A percentile compares a stretch with the other conserved stretches of the same genome.
These are phyloP conservation scores for Fistularia tabacaria DNA, from an alignment of 2,797 vertebrate species.

Conservation along the genomic window DNA sequence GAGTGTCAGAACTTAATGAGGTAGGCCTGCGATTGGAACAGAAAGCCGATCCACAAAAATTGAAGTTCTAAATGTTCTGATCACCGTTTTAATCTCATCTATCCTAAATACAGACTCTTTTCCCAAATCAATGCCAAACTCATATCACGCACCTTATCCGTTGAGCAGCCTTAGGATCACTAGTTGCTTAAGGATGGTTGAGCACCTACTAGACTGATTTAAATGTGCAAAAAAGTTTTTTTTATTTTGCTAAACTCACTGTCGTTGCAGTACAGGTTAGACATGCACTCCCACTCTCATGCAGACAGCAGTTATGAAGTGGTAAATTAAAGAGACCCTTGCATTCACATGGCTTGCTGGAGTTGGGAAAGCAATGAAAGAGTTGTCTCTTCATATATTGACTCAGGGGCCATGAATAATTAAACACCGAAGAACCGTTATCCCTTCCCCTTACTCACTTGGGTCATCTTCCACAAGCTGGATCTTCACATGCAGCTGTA, in stretches of 20 bases:
- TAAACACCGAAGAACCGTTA: constrained; percentile 38
- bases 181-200: too few relatives aligned
- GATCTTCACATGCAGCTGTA: constrained; percentile 3
- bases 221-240: constrained; percentile 8
- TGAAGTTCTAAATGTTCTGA: too few relatives aligned
- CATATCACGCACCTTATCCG: too few relatives aligned
- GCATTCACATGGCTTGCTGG: constrained; percentile 9
- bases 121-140: too few relatives aligned
- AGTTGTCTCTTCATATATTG: constrained; percentile 44
- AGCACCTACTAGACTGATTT: constrained; percentile 9
- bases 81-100: too few relatives aligned
- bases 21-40: too few relatives aligned
- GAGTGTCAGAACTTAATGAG: too few relatives aligned
- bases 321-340: constrained; percentile 31
- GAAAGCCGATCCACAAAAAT: too few relatives aligned
- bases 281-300: constrained; percentile 1
- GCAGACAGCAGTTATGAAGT: constrained; percentile 1
- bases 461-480: constrained; percentile 16
- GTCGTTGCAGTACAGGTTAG: neutral
- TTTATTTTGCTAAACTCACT: neutral
- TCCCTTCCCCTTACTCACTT: constrained; percentile 25
- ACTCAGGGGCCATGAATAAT: constrained; percentile 55
- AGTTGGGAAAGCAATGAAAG: constrained; percentile 16
- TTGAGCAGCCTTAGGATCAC: too few relatives aligned
- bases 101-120: too few relatives aligned